Evolutionary conservation across 37 sponge, comb jelly and placozoan genomes (phyloP).

Genomic region (Halichondria panicea): DNA sequence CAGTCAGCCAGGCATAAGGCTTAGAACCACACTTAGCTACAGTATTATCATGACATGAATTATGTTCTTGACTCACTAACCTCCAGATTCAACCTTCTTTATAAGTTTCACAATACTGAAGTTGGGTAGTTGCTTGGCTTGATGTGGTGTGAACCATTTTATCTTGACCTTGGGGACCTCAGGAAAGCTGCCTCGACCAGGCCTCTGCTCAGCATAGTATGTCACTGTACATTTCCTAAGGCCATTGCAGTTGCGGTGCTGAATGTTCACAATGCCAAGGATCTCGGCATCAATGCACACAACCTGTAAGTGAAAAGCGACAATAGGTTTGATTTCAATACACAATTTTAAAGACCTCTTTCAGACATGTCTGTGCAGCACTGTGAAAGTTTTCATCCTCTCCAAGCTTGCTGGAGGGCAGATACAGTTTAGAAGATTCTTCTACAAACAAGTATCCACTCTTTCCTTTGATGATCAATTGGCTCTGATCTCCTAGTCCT

Average conservation of each 20-base stretch:
- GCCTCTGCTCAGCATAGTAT: not conserved
- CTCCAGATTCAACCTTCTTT: too few species aligned
- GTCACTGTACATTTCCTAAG: not conserved
- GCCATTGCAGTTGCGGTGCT: not conserved
- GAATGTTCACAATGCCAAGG: not conserved
- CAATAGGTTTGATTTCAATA: not conserved
- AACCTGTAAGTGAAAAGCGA: not conserved
- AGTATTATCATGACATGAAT: too few species aligned
- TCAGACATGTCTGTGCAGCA: slow-evolving; percentile 22
- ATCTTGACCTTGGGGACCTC: too few species aligned
- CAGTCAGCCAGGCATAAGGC: too few species aligned
- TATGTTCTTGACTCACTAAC: too few species aligned
- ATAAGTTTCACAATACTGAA: too few species aligned
- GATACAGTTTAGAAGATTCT: not conserved
- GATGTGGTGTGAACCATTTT: too few species aligned
- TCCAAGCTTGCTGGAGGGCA: not conserved
- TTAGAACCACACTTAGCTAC: too few species aligned
- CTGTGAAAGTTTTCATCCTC: slow-evolving; percentile 22
- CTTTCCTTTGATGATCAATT: not conserved
- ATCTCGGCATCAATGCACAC: not conserved
- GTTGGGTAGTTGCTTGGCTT: too few species aligned
- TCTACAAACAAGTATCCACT: slow-evolving; percentile 14
- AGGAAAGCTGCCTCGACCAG: too few species aligned
- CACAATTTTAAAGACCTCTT: slow-evolving; percentile 12
- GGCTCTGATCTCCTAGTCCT: not conserved